Evolutionary conservation across 2,797 vertebrate genomes (phyloP).

Genomic region (Thalassophryne amazonica): DNA sequence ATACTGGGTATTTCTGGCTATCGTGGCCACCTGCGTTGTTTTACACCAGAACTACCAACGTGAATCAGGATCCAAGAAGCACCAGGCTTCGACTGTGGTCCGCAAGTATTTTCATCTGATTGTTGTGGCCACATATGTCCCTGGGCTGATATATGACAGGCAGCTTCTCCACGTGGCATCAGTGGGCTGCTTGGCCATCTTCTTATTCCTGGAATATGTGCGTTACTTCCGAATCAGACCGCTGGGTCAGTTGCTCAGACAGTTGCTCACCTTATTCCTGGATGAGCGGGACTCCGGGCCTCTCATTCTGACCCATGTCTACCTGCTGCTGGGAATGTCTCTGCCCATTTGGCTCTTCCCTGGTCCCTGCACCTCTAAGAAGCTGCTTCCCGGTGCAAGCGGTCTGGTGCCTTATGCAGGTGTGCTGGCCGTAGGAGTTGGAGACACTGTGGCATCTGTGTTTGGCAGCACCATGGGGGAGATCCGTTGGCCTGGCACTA

Average conservation of each 20-base stretch:
- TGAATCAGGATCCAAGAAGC: slow-evolving; percentile 86
- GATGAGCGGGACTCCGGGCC: slow-evolving; percentile 95
- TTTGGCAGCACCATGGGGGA: slow-evolving; percentile 93
- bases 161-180: slow-evolving; percentile 89
- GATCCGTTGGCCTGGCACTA: slow-evolving; percentile 95
- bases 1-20: slow-evolving; percentile 86
- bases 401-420: slow-evolving; percentile 92
- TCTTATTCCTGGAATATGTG: slow-evolving; percentile 89
- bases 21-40: slow-evolving; percentile 83
- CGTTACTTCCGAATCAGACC: slow-evolving; percentile 93
- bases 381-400: slow-evolving; percentile 78
- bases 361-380: slow-evolving; percentile 85
- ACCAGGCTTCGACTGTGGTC: slow-evolving; percentile 87
- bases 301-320: slow-evolving; percentile 93
- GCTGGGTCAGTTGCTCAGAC: slow-evolving; percentile 85
- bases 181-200: slow-evolving; percentile 85
- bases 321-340: slow-evolving; percentile 94
- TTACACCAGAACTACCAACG: slow-evolving; percentile 88
- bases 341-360: slow-evolving; percentile 94
- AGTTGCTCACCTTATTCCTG: slow-evolving; percentile 89
- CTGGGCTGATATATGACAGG: slow-evolving; percentile 89
- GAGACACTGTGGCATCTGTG: slow-evolving; percentile 90
- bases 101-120: slow-evolving; percentile 96
- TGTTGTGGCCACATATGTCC: slow-evolving; percentile 90
- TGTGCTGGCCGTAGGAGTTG: slow-evolving; percentile 91